phyloP scores from a whole-genome alignment of 2,797 vertebrate species.

The Notolepis coatsorum region DNA sequence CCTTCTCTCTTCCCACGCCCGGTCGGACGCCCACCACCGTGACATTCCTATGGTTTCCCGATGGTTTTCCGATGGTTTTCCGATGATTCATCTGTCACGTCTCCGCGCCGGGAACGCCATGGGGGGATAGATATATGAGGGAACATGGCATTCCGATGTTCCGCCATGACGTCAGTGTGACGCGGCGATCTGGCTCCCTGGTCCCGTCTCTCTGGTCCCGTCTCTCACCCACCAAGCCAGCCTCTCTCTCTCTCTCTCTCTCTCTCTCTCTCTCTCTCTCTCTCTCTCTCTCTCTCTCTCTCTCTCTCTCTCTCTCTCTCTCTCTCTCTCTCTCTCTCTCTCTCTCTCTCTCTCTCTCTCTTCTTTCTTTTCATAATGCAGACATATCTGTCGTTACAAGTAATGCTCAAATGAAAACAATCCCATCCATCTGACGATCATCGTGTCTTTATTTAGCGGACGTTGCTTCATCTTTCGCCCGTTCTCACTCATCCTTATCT shows the following conservation, averaged over 20 bases:
- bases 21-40: constrained; percentile 44
- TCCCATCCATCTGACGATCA: no score
- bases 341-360: background rate
- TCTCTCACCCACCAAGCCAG: constrained; percentile 48
- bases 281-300: background rate
- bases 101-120: constrained; percentile 57
- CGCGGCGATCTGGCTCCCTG: background rate
- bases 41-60: constrained; percentile 23
- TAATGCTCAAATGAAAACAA: no score
- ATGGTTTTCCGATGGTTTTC: constrained; percentile 52
- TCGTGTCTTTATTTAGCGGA: no score
- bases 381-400: background rate
- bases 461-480: no score
- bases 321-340: background rate
- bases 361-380: background rate
- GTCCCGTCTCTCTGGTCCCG: constrained; percentile 48
- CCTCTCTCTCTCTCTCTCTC: background rate
- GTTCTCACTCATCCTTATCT: no score
- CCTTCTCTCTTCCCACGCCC: constrained; percentile 48
- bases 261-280: background rate
- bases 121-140: constrained; percentile 45
- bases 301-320: background rate
- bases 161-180: background rate
- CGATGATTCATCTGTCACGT: constrained; percentile 58
- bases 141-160: constrained; percentile 14